phyloP scores from a whole-genome alignment of 1,140 invertebrate species.

The Rhopalosiphum maidis region DNA sequence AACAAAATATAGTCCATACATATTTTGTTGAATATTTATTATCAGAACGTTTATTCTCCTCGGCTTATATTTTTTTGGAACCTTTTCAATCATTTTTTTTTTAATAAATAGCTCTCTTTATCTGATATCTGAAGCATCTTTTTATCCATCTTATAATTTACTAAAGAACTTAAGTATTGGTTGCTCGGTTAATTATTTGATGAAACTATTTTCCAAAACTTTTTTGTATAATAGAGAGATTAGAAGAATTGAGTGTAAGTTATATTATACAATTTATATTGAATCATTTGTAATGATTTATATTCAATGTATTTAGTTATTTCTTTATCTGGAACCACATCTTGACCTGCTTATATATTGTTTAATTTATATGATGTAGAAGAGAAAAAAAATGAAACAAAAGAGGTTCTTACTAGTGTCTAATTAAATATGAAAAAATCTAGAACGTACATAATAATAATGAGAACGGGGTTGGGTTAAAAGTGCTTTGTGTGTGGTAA shows the following conservation, averaged over 20 bases:
- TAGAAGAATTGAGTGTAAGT: neutral
- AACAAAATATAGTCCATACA: no score
- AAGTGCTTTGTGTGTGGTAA: neutral
- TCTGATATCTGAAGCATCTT: neutral
- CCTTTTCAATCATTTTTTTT: neutral
- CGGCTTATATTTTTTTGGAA: no score
- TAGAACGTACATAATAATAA: constrained; percentile 32
- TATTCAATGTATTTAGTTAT: neutral
- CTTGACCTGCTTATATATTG: neutral
- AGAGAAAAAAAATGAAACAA: neutral
- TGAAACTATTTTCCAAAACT: neutral
- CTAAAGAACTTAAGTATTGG: neutral
- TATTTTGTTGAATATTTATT: no score
- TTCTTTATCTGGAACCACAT: neutral
- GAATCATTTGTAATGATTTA: neutral
- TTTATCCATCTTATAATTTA: neutral
- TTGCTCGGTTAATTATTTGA: neutral
- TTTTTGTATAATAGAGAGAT: neutral
- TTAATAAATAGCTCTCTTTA: neutral
- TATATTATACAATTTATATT: neutral
- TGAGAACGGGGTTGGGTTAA: neutral
- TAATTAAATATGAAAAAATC: constrained; percentile 30
- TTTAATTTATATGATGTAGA: neutral
- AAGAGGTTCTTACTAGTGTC: neutral
- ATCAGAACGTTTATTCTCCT: no score